Conservation (phyloP, 2,113 vertebrate genomes). For the Mesocricetus auratus region DNA sequence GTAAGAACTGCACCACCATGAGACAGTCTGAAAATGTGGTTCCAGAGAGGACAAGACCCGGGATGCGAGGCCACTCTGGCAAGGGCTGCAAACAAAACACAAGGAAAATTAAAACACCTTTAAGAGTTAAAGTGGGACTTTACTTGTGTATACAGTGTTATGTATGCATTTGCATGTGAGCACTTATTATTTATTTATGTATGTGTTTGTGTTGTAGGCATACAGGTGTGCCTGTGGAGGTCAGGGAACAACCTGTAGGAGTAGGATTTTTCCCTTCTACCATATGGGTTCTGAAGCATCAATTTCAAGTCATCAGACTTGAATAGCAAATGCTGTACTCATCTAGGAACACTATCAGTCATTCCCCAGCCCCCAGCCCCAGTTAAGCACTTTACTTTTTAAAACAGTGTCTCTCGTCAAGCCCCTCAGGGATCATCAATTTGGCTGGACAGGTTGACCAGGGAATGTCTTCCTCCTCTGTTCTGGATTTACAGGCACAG, state of each 20-base stretch:
- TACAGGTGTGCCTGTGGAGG: background rate
- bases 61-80: slow-evolving; percentile 92
- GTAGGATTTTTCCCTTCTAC: no score
- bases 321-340: background rate
- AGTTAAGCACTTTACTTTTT: background rate
- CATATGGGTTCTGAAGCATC: background rate
- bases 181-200: background rate
- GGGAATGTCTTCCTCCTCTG: background rate
- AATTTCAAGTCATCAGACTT: background rate
- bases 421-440: background rate
- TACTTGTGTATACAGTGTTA: background rate
- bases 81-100: slow-evolving; percentile 88
- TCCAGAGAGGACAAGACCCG: slow-evolving; percentile 93
- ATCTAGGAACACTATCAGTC: background rate
- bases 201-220: background rate
- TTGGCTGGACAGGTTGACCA: background rate
- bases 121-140: background rate
- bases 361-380: no score
- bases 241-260: background rate
- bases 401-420: background rate
- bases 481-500: background rate
- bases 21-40: slow-evolving; percentile 94
- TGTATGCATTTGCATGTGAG: background rate
- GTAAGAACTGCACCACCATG: slow-evolving; percentile 96
- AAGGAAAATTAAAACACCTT: background rate